phyloP scores from a whole-genome alignment of 2,888 invertebrate genomes.

The Gerosis bhagava region DNA sequence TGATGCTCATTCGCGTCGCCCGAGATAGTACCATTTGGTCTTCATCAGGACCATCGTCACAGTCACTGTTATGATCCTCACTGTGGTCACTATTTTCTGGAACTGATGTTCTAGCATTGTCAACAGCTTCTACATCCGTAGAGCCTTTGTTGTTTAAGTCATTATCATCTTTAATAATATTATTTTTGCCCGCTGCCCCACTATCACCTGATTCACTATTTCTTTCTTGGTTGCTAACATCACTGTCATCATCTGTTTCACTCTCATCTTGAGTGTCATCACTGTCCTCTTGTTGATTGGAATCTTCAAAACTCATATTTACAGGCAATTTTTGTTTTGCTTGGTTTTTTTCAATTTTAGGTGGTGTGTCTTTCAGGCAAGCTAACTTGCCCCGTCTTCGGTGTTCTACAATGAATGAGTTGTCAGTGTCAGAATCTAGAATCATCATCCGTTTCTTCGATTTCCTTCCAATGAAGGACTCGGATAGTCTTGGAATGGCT shows the following conservation, averaged over 20 bases:
- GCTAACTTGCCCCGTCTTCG: constrained; percentile 53
- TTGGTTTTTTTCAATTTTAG: constrained; percentile 44
- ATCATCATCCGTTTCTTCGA: constrained; percentile 62
- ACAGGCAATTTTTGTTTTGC: constrained; percentile 7
- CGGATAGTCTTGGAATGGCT: constrained; percentile 41
- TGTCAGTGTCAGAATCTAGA: constrained; percentile 68
- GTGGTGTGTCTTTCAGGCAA: constrained; percentile 64
- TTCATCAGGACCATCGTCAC: constrained; percentile 44
- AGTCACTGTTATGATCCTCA: constrained; percentile 15
- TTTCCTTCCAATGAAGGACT: constrained; percentile 48
- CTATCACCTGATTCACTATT: constrained; percentile 13
- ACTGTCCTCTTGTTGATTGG: no score
- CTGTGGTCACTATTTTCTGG: no score
- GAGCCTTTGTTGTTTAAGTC: constrained; percentile 19
- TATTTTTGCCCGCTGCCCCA: constrained; percentile 15
- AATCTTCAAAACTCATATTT: constrained; percentile 35
- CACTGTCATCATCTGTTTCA: constrained; percentile 24
- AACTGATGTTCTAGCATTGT: constrained; percentile 1
- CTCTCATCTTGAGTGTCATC: constrained; percentile 29
- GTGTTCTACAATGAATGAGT: constrained; percentile 64
- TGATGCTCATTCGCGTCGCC: constrained; percentile 75
- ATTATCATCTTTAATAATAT: constrained; percentile 27
- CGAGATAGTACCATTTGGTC: constrained; percentile 71
- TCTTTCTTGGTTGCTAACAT: constrained; percentile 30
- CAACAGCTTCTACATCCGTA: constrained; percentile 4